phyloP scores from a whole-genome alignment of 1,140 invertebrate genomes.

The Chionoecetes opilio region DNA sequence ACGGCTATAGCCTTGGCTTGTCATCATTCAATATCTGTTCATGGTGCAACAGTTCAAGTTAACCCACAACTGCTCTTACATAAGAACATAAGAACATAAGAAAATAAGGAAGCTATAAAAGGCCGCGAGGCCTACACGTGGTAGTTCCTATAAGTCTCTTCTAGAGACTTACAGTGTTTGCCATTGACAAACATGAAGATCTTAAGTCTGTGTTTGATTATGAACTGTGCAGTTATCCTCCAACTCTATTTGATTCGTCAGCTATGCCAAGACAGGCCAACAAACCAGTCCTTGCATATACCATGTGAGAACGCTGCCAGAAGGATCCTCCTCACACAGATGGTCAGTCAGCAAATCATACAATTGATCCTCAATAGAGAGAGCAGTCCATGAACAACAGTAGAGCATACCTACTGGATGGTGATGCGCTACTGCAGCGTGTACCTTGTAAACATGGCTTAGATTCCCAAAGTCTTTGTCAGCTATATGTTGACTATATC shows the following conservation, averaged over 20 bases:
- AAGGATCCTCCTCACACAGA: background rate
- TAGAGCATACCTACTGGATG: conserved; percentile 47
- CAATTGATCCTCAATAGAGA: background rate
- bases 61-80: conserved; percentile 9
- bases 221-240: conserved; percentile 14
- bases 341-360: conserved; percentile 4
- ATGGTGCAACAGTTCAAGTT: background rate
- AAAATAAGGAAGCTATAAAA: too few species aligned
- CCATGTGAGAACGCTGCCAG: conserved; percentile 44
- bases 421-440: background rate
- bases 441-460: conserved; percentile 33
- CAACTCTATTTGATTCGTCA: conserved; percentile 32
- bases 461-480: conserved; percentile 7
- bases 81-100: too few species aligned
- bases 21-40: background rate
- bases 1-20: background rate
- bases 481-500: conserved; percentile 40
- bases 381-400: background rate
- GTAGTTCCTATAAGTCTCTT: too few species aligned
- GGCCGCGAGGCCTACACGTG: too few species aligned
- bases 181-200: conserved; percentile 42
- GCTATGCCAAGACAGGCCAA: conserved; percentile 13
- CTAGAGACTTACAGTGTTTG: conserved; percentile 54
- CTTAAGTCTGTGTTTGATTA: conserved; percentile 44
- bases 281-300: conserved; percentile 32